These are phyloP conservation scores for Tethea ocularis DNA, from an alignment of 2,888 invertebrate species.

Conservation along the genomic window DNA sequence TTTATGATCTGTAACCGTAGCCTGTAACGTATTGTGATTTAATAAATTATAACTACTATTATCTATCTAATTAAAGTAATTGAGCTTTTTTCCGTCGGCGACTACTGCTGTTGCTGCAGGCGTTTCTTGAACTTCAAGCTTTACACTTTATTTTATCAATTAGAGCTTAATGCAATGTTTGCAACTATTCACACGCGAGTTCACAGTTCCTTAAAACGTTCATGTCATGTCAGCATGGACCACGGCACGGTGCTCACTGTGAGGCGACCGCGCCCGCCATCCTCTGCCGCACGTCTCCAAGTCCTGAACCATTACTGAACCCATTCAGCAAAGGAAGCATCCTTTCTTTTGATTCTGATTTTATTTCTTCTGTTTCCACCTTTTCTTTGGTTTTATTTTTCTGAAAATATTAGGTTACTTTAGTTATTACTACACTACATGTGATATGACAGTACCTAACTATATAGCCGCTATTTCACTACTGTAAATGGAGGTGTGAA, in stretches of 20 bases:
- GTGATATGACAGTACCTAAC: not conserved
- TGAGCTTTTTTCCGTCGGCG: constrained; percentile 53
- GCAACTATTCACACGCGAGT: constrained; percentile 13
- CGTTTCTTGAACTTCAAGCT: constrained; percentile 28
- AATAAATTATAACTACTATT: constrained; percentile 56
- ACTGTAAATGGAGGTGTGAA: not conserved
- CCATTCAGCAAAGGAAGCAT: constrained; percentile 71
- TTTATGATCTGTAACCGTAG: constrained; percentile 5
- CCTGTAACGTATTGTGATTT: constrained; percentile 22
- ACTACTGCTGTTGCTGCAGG: constrained; percentile 19
- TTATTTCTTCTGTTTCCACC: constrained; percentile 48
- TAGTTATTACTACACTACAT: not conserved
- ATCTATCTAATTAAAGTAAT: constrained; percentile 37
- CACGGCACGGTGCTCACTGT: constrained; percentile 53
- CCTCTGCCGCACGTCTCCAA: constrained; percentile 72
- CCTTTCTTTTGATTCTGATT: constrained; percentile 64
- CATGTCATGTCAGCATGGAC: not conserved
- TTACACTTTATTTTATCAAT: constrained; percentile 30
- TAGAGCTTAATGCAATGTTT: constrained; percentile 3
- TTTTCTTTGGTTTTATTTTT: constrained; percentile 53
- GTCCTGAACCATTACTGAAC: constrained; percentile 69
- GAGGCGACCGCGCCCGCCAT: constrained; percentile 77
- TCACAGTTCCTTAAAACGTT: not conserved
- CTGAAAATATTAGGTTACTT: constrained; percentile 36
- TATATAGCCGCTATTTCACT: not conserved